Base-by-base conservation (phyloP, 2,888 invertebrate genomes). In the Tetragonula carbonaria region DNA sequence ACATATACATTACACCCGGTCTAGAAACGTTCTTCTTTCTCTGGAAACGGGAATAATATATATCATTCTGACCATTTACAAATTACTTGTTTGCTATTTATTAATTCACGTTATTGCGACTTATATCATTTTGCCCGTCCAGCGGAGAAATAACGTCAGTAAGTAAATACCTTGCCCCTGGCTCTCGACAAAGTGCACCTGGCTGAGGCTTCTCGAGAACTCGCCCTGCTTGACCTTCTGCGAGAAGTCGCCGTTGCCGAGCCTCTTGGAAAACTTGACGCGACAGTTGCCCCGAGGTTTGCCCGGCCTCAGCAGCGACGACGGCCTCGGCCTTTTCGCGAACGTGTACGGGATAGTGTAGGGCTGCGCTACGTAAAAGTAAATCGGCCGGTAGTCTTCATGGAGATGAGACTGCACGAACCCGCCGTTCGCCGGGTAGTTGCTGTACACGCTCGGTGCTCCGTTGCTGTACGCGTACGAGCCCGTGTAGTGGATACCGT, bases 281-380 rank as follows among this genome's bases (percentile, higher is more conserved):
- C 93, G 92, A 79, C 91, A 92, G 81, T 93, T 92, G 68, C 85
- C 88, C 57, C 91, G 89, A 3, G 91, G 71, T 82, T 93, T 93
- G 28, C 89, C 90, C 2, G 92, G 87, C 78, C 92, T 92, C 51
- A 91, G 90, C 28, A 93, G 77, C 18, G 93, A 92, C 53, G 93
- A 90, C 50, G 92, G 92, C 74, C 91, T 92, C 51, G 94, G 93
- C 28, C 93, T 89, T 77, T 91, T 92, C 51, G 94, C 93, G 83
- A 93, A 93, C 53, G 93, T 93, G 78, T 94, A 93, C 55, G 94
- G 94, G 80, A 94, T 93, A 65, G 93, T 94, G 73, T 93, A 94
- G 50, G 94, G 93, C 80, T 94, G 94, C 14, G 94, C 93, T 82
- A 94, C 94, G 90, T 94, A 94, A 85, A 94, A 94, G 87, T 94